A percentile compares a stretch with the other conserved stretches of the same genome.
Evolutionary conservation across 1,140 invertebrate species (phyloP).

Genomic region (Lordiphosa clarofinis): DNA sequence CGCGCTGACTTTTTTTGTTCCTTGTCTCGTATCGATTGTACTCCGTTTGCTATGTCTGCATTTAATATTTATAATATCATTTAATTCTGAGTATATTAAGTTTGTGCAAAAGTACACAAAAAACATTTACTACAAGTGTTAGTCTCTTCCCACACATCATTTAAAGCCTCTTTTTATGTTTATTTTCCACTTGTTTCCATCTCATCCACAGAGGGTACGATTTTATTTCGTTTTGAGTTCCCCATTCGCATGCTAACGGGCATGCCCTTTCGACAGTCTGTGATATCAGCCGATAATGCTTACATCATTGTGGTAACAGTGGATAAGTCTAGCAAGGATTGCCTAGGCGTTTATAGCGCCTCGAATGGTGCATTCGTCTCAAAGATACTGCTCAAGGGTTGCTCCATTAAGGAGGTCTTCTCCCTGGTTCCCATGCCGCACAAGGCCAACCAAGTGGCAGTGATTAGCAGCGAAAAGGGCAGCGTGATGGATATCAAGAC

Average conservation of each 20-base stretch:
- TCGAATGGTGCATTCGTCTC: slow-evolving; percentile 90
- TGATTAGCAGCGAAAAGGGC: slow-evolving; percentile 94
- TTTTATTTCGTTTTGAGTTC: slow-evolving; percentile 90
- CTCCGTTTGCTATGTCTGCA: no score
- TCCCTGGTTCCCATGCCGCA: slow-evolving; percentile 89
- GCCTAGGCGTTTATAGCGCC: slow-evolving; percentile 90
- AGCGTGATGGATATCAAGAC: slow-evolving; percentile 91
- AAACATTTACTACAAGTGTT: no score
- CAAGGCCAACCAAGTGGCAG: slow-evolving; percentile 90
- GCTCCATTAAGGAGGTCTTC: slow-evolving; percentile 85
- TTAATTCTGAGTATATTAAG: no score
- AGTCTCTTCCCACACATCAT: no score
- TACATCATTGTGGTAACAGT: slow-evolving; percentile 88
- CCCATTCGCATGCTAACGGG: slow-evolving; percentile 85
- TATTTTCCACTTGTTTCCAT: no score
- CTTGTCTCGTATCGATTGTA: no score
- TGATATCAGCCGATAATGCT: slow-evolving; percentile 90
- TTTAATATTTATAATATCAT: no score
- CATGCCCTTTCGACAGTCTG: slow-evolving; percentile 85
- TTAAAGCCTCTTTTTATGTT: no score
- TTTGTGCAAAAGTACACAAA: no score
- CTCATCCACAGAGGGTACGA: slow-evolving; percentile 83
- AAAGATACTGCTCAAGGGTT: slow-evolving; percentile 85
- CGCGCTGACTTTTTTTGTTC: no score
- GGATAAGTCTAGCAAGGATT: slow-evolving; percentile 91